Conservation (phyloP, 2,888 invertebrate genomes). For the Ernsta delagoae region DNA sequence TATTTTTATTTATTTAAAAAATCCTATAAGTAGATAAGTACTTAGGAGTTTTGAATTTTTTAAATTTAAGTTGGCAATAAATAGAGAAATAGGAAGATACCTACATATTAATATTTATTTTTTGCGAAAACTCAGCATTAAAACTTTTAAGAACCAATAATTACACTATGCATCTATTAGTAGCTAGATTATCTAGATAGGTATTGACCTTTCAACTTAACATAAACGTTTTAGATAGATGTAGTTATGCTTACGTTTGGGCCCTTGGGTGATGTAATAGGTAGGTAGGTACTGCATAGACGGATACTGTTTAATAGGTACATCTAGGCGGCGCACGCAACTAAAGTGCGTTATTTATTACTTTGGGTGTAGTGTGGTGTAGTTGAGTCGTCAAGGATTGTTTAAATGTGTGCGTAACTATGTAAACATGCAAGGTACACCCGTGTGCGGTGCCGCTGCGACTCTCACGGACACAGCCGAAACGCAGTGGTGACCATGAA, state of each 20-base stretch:
- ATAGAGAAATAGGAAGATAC: not conserved
- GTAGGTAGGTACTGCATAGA: conserved; percentile 24
- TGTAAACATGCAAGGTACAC: conserved; percentile 39
- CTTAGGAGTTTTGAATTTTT: too few relatives aligned
- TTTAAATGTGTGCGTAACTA: conserved; percentile 48
- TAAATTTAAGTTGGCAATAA: not conserved
- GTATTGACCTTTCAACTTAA: not conserved
- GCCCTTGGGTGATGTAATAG: conserved; percentile 16
- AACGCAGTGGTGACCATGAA: conserved; percentile 76
- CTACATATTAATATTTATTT: not conserved
- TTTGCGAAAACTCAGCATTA: conserved; percentile 11
- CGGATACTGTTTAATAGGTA: conserved; percentile 20
- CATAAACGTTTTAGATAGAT: not conserved
- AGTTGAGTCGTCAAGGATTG: conserved; percentile 65
- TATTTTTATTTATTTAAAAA: not conserved
- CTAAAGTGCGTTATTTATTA: conserved; percentile 65
- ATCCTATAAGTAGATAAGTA: too few relatives aligned
- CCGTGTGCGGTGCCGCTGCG: conserved; percentile 48
- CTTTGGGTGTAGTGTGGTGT: conserved; percentile 45
- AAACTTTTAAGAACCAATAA: not conserved
- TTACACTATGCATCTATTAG: too few relatives aligned
- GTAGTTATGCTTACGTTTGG: not conserved
- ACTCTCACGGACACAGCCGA: conserved; percentile 65
- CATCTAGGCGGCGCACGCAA: conserved; percentile 62
- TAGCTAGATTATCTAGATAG: not conserved